These are phyloP conservation scores for Fabriciana adippe DNA, from an alignment of 2,888 invertebrate genomes.

Conservation along the genomic window DNA sequence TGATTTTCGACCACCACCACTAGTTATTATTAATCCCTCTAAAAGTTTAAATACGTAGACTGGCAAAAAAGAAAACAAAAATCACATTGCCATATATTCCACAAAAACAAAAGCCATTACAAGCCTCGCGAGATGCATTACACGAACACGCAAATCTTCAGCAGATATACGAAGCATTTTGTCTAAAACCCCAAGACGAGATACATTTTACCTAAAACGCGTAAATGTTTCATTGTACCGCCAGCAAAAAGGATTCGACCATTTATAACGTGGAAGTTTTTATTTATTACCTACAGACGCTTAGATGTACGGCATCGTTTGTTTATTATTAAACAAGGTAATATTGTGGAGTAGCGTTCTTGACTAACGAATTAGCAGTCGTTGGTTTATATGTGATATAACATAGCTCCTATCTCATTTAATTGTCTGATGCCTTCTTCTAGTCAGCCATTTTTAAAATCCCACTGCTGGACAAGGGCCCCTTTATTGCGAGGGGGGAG, in stretches of 20 bases:
- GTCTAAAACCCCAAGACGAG: constrained; percentile 33
- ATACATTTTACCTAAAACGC: constrained; percentile 63
- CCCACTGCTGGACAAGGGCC: too few relatives aligned
- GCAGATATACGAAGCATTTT: constrained; percentile 48
- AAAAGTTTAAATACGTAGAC: background rate
- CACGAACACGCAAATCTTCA: constrained; percentile 48
- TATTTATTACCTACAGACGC: constrained; percentile 12
- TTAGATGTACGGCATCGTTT: constrained; percentile 9
- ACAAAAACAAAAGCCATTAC: constrained; percentile 35
- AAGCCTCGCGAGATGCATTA: constrained; percentile 52
- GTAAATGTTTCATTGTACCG: constrained; percentile 48
- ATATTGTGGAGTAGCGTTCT: too few relatives aligned
- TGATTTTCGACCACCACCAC: too few relatives aligned
- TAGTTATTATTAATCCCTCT: too few relatives aligned
- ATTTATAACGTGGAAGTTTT: constrained; percentile 16
- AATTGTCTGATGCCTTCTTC: too few relatives aligned
- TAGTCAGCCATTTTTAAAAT: too few relatives aligned
- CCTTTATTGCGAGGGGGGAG: too few relatives aligned
- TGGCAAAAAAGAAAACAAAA: background rate
- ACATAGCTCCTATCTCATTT: too few relatives aligned
- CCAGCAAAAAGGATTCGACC: constrained; percentile 19
- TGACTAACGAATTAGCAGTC: too few relatives aligned
- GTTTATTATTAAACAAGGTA: background rate
- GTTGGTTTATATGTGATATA: too few relatives aligned
- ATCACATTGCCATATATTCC: constrained; percentile 15